Conservation (phyloP, 2,113 vertebrate species). For the Salvator merianae region DNA sequence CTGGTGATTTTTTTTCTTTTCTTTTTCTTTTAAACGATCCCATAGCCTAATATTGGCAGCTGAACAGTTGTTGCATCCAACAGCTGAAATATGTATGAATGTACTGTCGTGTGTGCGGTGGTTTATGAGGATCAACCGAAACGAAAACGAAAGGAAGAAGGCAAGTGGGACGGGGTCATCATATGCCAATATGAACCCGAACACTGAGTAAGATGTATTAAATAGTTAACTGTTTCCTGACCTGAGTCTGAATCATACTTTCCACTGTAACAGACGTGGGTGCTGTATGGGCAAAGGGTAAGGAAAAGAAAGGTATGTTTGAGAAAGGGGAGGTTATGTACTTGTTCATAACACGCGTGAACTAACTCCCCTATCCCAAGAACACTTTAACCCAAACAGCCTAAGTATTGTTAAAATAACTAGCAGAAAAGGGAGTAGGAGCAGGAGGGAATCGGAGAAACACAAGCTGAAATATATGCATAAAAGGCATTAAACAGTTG, state of each 20-base stretch:
- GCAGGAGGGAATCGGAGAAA: slow-evolving; percentile 18
- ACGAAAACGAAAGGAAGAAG: slow-evolving; percentile 44
- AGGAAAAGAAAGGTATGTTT: slow-evolving; percentile 32
- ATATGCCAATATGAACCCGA: slow-evolving; percentile 55
- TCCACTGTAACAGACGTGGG: slow-evolving; percentile 67
- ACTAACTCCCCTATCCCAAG: slow-evolving; percentile 24
- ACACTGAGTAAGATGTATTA: slow-evolving; percentile 70
- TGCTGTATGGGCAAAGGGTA: slow-evolving; percentile 51
- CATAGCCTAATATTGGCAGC: slow-evolving; percentile 67
- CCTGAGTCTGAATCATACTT: slow-evolving; percentile 89
- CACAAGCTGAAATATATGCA: slow-evolving; percentile 67
- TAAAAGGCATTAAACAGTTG: slow-evolving; percentile 89
- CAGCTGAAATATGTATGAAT: slow-evolving; percentile 49
- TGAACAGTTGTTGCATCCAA: slow-evolving; percentile 68
- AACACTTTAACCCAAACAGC: slow-evolving; percentile 70
- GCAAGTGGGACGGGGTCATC: slow-evolving; percentile 49
- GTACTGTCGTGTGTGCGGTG: slow-evolving; percentile 34
- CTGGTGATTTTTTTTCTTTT: background rate
- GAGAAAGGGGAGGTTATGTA: slow-evolving; percentile 30
- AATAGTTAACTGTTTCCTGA: slow-evolving; percentile 76
- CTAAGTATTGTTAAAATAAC: slow-evolving; percentile 62
- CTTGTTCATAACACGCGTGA: slow-evolving; percentile 31
- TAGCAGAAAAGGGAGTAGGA: slow-evolving; percentile 22
- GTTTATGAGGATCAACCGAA: slow-evolving; percentile 59
- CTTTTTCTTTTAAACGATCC: slow-evolving; percentile 37